Percentiles rank a stretch among this genome's conserved stretches.
Conservation (phyloP, 2,888 invertebrate genomes). For the Congeria kusceri region DNA sequence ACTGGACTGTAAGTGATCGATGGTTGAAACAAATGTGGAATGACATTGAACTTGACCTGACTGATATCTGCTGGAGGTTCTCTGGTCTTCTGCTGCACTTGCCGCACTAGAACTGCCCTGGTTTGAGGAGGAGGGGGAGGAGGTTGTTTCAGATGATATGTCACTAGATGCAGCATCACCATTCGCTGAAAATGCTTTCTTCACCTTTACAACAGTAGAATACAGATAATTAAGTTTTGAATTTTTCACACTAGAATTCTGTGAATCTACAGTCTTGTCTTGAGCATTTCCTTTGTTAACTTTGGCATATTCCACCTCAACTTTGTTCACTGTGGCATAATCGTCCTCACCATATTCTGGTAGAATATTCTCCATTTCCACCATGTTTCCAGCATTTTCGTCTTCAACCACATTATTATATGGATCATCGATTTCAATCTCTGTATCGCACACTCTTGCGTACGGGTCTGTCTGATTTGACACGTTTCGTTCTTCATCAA, state of each 20-base stretch:
- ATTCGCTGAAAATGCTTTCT: constrained; percentile 16
- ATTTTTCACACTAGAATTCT: background rate
- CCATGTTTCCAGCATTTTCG: constrained; percentile 16
- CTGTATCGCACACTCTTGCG: constrained; percentile 56
- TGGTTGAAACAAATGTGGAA: too few relatives aligned
- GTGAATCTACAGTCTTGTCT: background rate
- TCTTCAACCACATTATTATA: constrained; percentile 62
- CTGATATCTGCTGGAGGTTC: too few relatives aligned
- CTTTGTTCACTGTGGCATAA: constrained; percentile 51
- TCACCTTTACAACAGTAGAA: constrained; percentile 66
- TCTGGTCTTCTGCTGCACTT: background rate
- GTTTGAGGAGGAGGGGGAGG: background rate
- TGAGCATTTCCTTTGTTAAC: constrained; percentile 43
- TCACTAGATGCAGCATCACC: background rate
- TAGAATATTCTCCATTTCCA: constrained; percentile 8
- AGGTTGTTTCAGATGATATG: background rate
- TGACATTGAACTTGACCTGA: too few relatives aligned
- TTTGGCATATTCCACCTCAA: constrained; percentile 60
- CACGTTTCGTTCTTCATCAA: constrained; percentile 64
- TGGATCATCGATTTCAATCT: constrained; percentile 65
- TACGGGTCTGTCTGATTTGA: constrained; percentile 66
- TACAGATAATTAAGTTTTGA: constrained; percentile 55
- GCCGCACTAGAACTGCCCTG: background rate
- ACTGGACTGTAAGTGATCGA: too few relatives aligned
- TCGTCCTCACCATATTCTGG: constrained; percentile 48